These are phyloP conservation scores for Salticus scenicus DNA, from an alignment of 2,888 invertebrate genomes.

Conservation along the genomic window DNA sequence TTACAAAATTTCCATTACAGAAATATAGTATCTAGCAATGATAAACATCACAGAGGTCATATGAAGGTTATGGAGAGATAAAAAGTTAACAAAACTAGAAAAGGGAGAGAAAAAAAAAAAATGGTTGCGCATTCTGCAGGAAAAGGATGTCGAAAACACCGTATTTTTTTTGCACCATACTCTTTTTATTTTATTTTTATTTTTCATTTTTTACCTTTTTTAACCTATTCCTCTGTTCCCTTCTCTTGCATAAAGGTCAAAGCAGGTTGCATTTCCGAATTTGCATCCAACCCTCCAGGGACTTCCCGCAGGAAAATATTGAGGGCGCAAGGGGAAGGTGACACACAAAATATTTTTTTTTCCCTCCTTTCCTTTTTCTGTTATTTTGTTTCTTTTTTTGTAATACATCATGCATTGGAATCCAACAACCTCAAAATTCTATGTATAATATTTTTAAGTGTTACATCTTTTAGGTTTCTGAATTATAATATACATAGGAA, in stretches of 20 bases:
- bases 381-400: too few relatives aligned
- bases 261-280: conserved; percentile 8
- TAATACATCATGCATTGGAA: too few relatives aligned
- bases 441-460: too few relatives aligned
- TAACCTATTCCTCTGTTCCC: neutral
- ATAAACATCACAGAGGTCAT: neutral
- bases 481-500: too few relatives aligned
- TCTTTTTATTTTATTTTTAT: neutral
- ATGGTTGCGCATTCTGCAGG: conserved; percentile 27
- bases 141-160: conserved; percentile 59
- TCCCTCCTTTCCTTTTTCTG: too few relatives aligned
- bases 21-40: too few relatives aligned
- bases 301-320: conserved; percentile 6
- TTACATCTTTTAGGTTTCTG: too few relatives aligned
- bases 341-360: neutral
- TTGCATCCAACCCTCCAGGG: neutral
- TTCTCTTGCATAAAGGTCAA: neutral
- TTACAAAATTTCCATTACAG: too few relatives aligned
- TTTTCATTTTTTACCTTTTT: too few relatives aligned
- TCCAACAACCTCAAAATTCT: too few relatives aligned
- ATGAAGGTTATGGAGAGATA: neutral
- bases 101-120: too few relatives aligned
- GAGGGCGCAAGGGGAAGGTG: neutral
- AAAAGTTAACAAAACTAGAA: neutral
- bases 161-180: neutral